Base-by-base conservation (phyloP, 1,140 invertebrate genomes). In the Archegozetes longisetosus region DNA sequence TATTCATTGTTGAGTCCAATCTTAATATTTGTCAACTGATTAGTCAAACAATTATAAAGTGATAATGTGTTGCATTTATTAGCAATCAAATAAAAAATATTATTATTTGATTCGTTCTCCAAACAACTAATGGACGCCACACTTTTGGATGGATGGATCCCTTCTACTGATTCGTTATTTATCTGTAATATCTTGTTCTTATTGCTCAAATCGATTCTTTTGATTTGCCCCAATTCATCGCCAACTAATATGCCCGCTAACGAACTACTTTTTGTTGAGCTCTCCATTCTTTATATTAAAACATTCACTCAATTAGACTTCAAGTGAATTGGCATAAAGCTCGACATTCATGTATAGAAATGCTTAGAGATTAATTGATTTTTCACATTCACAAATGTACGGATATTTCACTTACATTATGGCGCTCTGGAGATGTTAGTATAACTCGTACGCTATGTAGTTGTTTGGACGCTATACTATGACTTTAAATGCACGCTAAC, bases 141-240 rank as follows among this genome's bases (percentile, higher is more conserved):
- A 49, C 46, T 24, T 28, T 59, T 57, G 6, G 64, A 40, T 17
- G 50, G 55, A 32, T 64, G 40, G 4, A 49, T 23, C n/a, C 48
- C 12, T 28, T 55, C 62, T 47, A 55, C 40, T 2, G 24, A 26
- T 9, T 50, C 46, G 4, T 28, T 22, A 29, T 63, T 55, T 22
- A 60, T 25, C 14, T 14, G 40, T 14, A 48, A 17, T 17, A n/a
- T 32, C 6, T 2, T 2, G 20, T 46, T 24, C 14, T 53, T 60
- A 17, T 27, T 55, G 6, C 9, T 17, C 23, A 54, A 22, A 20
- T 62, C 51, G 17, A 62, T 54, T 23, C 29, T 24, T 32, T 64
- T 64, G 9, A 64, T 26, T n/a, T 64, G 57, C 0, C 62, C 62
- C 26, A 64, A 48, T 58, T 64, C 62, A 53, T 64, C 62, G 23